Percentiles rank a stretch among this genome's conserved stretches.
Conservation (phyloP, 1,140 invertebrate species). For the Bombus pyrosoma region DNA sequence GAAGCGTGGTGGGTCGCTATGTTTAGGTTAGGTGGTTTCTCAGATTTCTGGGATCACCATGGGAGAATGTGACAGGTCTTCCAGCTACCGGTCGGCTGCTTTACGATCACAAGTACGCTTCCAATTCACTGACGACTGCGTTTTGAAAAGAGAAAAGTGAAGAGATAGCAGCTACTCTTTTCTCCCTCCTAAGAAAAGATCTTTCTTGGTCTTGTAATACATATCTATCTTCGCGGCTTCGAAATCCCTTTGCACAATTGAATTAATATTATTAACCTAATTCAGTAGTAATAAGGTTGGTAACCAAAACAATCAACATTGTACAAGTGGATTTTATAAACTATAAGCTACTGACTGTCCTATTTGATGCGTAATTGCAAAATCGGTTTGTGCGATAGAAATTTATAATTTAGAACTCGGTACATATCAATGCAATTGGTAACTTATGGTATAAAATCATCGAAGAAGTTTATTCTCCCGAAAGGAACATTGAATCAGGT, state of each 20-base stretch:
- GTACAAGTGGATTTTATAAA: too few species aligned
- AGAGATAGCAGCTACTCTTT: too few species aligned
- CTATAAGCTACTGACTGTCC: too few species aligned
- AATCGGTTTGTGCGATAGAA: too few species aligned
- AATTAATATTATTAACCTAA: neutral
- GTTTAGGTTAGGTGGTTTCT: conserved; percentile 67
- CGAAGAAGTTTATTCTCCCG: too few species aligned
- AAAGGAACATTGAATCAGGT: too few species aligned
- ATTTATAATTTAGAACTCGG: too few species aligned
- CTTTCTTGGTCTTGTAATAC: neutral
- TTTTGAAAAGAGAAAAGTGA: neutral
- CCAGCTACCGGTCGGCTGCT: conserved; percentile 35
- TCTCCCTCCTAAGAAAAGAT: neutral
- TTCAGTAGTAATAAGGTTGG: too few species aligned
- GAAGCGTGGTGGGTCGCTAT: conserved; percentile 62
- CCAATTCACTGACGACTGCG: neutral
- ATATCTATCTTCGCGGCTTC: neutral
- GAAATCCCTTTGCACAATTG: neutral
- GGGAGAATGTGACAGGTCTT: conserved; percentile 49
- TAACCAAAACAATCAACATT: too few species aligned
- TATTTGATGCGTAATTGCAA: too few species aligned
- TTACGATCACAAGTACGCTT: conserved; percentile 23
- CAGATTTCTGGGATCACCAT: conserved; percentile 60
- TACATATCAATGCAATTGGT: too few species aligned
- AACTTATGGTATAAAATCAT: too few species aligned